Evolutionary conservation across 2,113 vertebrate genomes (phyloP).

Genomic region (Corythoichthys haematopterus): DNA sequence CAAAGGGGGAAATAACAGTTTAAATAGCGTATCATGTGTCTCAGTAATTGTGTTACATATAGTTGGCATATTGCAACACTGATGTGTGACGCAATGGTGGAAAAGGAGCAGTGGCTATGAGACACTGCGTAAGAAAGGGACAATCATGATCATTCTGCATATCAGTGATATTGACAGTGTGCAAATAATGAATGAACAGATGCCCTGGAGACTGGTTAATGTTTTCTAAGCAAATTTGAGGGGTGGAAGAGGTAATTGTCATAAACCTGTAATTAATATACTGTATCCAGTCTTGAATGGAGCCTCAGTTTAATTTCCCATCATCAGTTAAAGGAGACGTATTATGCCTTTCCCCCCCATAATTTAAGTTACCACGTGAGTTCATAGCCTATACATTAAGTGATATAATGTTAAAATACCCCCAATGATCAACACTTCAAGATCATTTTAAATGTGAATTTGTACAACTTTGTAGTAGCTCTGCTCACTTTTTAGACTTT

Average conservation of each 20-base stretch:
- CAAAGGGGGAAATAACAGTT: background rate
- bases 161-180: background rate
- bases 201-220: background rate
- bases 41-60: background rate
- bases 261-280: background rate
- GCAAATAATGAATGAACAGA: background rate
- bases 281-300: background rate
- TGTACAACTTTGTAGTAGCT: too few relatives aligned
- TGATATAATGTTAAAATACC: too few relatives aligned
- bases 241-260: background rate
- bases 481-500: too few relatives aligned
- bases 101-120: conserved; percentile 6
- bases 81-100: conserved; percentile 3
- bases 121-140: conserved; percentile 9
- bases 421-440: too few relatives aligned
- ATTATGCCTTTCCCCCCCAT: too few relatives aligned
- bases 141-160: conserved; percentile 14
- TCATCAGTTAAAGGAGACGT: background rate
- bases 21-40: background rate
- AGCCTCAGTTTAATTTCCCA: background rate
- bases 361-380: too few relatives aligned
- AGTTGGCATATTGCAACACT: conserved; percentile 2
- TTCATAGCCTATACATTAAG: too few relatives aligned
- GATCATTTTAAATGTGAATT: too few relatives aligned
- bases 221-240: background rate